Evolutionary conservation across 2,797 vertebrate species (phyloP), one percentile per base, ranked within the genome.

Genomic region (Podarcis siculus): DNA sequence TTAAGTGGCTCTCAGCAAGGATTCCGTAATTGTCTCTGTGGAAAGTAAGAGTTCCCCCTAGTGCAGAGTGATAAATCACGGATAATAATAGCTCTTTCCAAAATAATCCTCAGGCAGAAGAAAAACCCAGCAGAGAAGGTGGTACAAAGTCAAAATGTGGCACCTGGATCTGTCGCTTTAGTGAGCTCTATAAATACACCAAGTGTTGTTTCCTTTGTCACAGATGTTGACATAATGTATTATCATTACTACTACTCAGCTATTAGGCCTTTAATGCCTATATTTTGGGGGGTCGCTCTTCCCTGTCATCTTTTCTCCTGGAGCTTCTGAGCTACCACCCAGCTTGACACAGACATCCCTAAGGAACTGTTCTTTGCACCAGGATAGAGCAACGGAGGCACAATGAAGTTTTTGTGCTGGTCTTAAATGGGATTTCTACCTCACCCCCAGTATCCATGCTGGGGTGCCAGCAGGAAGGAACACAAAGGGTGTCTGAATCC

Each of bases 81-180:
- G 95, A 95, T 96, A 96, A 96, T 97, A 96, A 97, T 94, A 97
- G 95, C 94, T 96, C 95, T 95, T 95, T 95, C 96, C 95, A 94
- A 97, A 97, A 96, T 96, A 97, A 97, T 96, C 96, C 95, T 96
- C 91, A 85, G 92, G 95, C 95, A 95, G 96, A 93, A 95, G 92
- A 83, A 91, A 96, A 95, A 96, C 91, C 94, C 96, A 96, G 93
- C 2, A 0, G 94, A 95, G 96, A 94, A 96, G 95, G 95, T 94
- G 94, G 93, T 87, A 23, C 9, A 0, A 95, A 96, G 95, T 93
- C 95, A 95, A 94, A 97, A 94, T 0, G 13, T 73, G 91, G 91
- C 90, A 92, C 93, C 95, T 94, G 94, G 89, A 94, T 91, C 91
- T 35, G 37, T 91, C 89, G 92, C 94, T 92, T 93, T 69, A 80